A percentile compares a stretch with the other conserved stretches of the same genome.
Evolutionary conservation across 2,888 invertebrate genomes (phyloP).

Genomic region (Chesias legatella): DNA sequence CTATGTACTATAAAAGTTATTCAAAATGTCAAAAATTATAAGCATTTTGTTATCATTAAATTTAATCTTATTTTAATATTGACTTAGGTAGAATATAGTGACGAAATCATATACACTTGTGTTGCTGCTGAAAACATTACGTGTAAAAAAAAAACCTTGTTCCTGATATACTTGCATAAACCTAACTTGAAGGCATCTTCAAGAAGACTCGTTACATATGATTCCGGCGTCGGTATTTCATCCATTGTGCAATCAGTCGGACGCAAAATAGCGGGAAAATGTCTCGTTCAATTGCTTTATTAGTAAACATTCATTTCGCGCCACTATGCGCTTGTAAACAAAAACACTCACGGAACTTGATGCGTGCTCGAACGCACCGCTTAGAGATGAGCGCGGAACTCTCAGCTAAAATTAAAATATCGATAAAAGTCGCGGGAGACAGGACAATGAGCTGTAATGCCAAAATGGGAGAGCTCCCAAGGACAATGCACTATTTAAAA

Average conservation of each 20-base stretch:
- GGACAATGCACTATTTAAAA: slow-evolving; percentile 72
- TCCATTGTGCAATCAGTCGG: slow-evolving; percentile 22
- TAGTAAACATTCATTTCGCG: slow-evolving; percentile 74
- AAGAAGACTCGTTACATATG: neutral
- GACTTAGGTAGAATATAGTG: too few relatives aligned
- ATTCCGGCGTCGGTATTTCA: slow-evolving; percentile 16
- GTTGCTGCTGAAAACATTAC: too few relatives aligned
- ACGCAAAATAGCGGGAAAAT: slow-evolving; percentile 53
- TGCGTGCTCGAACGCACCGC: slow-evolving; percentile 43
- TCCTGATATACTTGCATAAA: too few relatives aligned
- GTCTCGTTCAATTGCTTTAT: slow-evolving; percentile 50
- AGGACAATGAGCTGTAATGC: slow-evolving; percentile 50
- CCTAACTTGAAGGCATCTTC: too few relatives aligned
- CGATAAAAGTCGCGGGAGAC: slow-evolving; percentile 39
- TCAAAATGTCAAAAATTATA: too few relatives aligned
- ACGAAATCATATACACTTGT: too few relatives aligned
- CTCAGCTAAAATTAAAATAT: slow-evolving; percentile 41
- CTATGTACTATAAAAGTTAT: too few relatives aligned
- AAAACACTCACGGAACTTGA: slow-evolving; percentile 59
- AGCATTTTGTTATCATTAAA: too few relatives aligned
- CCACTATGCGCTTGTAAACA: slow-evolving; percentile 68
- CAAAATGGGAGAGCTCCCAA: slow-evolving; percentile 63
- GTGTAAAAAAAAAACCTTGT: too few relatives aligned
- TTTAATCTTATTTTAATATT: too few relatives aligned
- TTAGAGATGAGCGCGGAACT: slow-evolving; percentile 28